Percentiles rank a stretch among this genome's conserved stretches.
Evolutionary conservation across 2,888 invertebrate genomes (phyloP).

Genomic region (Meandrusa payeni): DNA sequence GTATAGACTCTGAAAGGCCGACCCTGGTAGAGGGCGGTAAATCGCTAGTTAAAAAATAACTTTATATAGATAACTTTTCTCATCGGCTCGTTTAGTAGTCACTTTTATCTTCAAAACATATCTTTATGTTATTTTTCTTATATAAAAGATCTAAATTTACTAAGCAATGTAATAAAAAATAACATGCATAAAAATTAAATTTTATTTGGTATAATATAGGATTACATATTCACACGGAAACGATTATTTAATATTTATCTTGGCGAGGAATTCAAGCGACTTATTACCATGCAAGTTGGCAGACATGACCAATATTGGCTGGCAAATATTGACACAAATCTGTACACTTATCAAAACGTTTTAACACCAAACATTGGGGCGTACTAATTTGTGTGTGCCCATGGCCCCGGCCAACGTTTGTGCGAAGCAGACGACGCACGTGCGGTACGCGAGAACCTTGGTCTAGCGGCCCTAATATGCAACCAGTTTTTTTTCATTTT

Average conservation of each 20-base stretch:
- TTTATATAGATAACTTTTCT: too few species aligned
- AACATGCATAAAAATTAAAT: too few species aligned
- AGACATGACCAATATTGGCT: slow-evolving; percentile 66
- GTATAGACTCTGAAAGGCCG: too few species aligned
- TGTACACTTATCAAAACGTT: slow-evolving; percentile 65
- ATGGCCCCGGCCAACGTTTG: slow-evolving; percentile 32
- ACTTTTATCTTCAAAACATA: too few species aligned
- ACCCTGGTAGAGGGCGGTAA: too few species aligned
- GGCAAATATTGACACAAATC: slow-evolving; percentile 64
- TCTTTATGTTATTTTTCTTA: too few species aligned
- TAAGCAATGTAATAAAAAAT: too few species aligned
- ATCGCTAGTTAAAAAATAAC: too few species aligned
- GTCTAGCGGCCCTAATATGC: slow-evolving; percentile 2
- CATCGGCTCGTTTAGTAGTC: too few species aligned
- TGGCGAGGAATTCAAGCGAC: slow-evolving; percentile 46
- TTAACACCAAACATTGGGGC: slow-evolving; percentile 66
- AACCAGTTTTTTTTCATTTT: too few species aligned
- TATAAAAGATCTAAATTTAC: too few species aligned
- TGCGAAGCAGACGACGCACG: slow-evolving; percentile 20
- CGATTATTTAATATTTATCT: slow-evolving; percentile 43
- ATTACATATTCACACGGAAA: slow-evolving; percentile 36
- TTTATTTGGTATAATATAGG: too few species aligned
- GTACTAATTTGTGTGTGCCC: slow-evolving; percentile 52
- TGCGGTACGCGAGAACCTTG: slow-evolving; percentile 24
- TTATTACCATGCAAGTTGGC: slow-evolving; percentile 54